Evolutionary conservation across 2,113 vertebrate genomes (phyloP), one percentile per base, ranked within the genome.

Genomic region (Chrysochloris asiatica): DNA sequence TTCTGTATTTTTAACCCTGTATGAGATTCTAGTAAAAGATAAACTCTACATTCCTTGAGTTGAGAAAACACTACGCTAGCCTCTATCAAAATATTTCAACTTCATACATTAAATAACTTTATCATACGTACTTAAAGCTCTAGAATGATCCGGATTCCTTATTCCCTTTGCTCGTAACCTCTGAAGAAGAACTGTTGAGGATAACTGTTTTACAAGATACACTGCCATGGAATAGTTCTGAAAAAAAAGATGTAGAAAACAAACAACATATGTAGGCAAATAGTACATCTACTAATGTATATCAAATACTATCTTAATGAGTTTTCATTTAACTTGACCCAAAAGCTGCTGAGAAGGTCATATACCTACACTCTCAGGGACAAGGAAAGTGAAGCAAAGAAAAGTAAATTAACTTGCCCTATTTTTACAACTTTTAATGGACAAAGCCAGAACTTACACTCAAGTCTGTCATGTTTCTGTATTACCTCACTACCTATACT

Each of bases 221-320:
- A 99, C 99, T 8, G 99, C 99, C 99, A 99, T 98, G 87, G 99
- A 99, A 97, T 99, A 99, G 97, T 98, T 99, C 99, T 99, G 98
- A 3, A 94, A 97, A 41, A 95, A 95, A 89, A 86, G 93, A 76
- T 79, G 73, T 7, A 95, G 86, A 83, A 94, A 95, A 83, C 83
- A 83, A 91, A 88, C 69, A 93, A 89, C 65, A 91, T 45, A 92
- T n/a, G 41, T 94, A 95, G 95, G 75, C 88, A 94, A 93, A 83
- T 3, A 88, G 75, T 21, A 90, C 69, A 93, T 86, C 79, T 92
- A 94, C 52, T 93, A 78, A 43, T 88, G 14, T 85, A 59, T 94
- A 63, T 47, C 67, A 76, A 85, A 48, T 21, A 93, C 86, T 88
- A 43, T 75, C 85, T 78, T 56, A 72, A 45, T 86, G 89, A 54